A percentile compares a stretch with the other conserved stretches of the same genome.
These are phyloP conservation scores for Laodelphax striatellus DNA, from an alignment of 1,140 invertebrate genomes.

Conservation along the genomic window DNA sequence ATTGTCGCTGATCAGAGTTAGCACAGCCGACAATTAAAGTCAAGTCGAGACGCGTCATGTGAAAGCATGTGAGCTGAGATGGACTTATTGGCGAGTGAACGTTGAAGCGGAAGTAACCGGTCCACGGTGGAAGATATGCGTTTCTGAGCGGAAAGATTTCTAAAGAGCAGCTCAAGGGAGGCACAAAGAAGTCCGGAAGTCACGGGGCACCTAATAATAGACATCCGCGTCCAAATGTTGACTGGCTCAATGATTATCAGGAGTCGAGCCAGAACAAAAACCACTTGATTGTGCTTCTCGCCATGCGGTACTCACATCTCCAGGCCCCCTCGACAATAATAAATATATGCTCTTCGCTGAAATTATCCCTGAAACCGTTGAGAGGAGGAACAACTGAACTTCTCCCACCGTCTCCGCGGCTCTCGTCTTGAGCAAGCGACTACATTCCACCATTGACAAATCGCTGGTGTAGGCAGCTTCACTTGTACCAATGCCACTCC, in stretches of 20 bases:
- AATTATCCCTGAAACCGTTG: no score
- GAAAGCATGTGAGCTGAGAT: no score
- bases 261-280: not conserved
- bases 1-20: no score
- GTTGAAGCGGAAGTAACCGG: not conserved
- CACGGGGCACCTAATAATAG: conserved; percentile 6
- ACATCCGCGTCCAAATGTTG: conserved; percentile 4
- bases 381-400: no score
- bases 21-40: no score
- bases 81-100: not conserved
- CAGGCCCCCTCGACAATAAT: not conserved
- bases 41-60: no score
- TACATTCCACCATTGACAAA: not conserved
- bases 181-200: conserved; percentile 6
- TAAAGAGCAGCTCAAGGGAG: conserved; percentile 2
- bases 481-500: no score
- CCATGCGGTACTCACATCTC: conserved; percentile 1
- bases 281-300: not conserved
- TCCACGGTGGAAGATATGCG: conserved; percentile 1
- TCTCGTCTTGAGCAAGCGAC: not conserved
- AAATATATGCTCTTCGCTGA: no score
- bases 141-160: conserved; percentile 2
- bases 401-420: no score
- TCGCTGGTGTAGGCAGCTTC: no score
- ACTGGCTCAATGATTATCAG: conserved; percentile 8